phyloP scores from a whole-genome alignment of 2,113 vertebrate species.

The Tinamus guttatus region DNA sequence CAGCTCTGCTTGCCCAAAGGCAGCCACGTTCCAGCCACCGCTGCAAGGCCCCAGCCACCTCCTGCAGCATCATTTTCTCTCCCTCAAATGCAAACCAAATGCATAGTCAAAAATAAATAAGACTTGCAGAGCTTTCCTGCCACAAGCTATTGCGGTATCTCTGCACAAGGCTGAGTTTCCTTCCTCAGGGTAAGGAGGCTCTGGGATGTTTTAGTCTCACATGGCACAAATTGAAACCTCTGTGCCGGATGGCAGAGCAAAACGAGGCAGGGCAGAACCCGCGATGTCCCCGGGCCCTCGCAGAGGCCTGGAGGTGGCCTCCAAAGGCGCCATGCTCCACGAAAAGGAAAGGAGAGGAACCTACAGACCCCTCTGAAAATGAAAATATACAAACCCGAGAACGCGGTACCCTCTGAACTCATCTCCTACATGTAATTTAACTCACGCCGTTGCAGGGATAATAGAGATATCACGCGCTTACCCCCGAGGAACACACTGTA shows the following conservation, averaged over 20 bases:
- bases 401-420: background rate
- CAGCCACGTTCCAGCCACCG: background rate
- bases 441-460: background rate
- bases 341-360: background rate
- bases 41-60: background rate
- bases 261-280: fast-evolving
- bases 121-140: background rate
- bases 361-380: background rate
- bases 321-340: fast-evolving
- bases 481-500: background rate
- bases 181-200: background rate
- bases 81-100: background rate
- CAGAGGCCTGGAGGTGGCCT: too few species aligned
- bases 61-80: fast-evolving
- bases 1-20: background rate
- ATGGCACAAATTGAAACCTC: fast-evolving
- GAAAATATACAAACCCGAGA: background rate
- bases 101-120: fast-evolving
- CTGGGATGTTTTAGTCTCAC: fast-evolving
- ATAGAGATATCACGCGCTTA: background rate
- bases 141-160: fast-evolving
- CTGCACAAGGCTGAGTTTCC: background rate
- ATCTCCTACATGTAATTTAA: background rate
- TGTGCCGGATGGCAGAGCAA: background rate
- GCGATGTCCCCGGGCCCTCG: fast-evolving